These are phyloP conservation scores for Xanthorhoe designata DNA, from an alignment of 2,888 invertebrate genomes.

Conservation along the genomic window DNA sequence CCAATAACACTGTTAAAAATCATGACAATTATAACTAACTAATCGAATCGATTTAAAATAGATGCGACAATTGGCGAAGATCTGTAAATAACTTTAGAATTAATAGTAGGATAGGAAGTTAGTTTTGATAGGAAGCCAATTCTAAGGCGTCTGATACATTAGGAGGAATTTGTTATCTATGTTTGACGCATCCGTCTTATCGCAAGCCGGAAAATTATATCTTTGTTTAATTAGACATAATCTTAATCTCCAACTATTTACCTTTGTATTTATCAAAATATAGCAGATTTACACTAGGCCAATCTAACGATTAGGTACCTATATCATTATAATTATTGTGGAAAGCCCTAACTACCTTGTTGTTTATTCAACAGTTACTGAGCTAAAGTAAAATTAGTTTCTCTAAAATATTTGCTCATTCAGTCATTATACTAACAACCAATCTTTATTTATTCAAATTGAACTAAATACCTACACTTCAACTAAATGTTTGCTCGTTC, in stretches of 20 bases:
- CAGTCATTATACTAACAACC: neutral
- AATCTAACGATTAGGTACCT: too few species aligned
- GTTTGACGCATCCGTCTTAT: neutral
- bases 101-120: conserved; percentile 26
- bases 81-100: conserved; percentile 2
- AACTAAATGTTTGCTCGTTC: too few species aligned
- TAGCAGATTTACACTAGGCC: neutral
- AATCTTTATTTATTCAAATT: neutral
- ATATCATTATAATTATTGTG: too few species aligned
- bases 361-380: neutral
- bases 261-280: neutral
- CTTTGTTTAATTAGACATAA: neutral
- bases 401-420: neutral
- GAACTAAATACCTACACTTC: neutral
- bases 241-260: neutral
- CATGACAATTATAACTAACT: neutral
- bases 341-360: neutral
- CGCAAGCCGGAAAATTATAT: neutral
- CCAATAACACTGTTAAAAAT: neutral
- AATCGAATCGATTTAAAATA: conserved; percentile 7
- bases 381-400: neutral
- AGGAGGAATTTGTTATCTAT: conserved; percentile 28
- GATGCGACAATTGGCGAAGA: conserved; percentile 6
- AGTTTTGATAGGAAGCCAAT: conserved; percentile 37
- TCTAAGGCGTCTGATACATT: conserved; percentile 28